A percentile compares a stretch with the other conserved stretches of the same genome.
Conservation (phyloP, 2,888 invertebrate genomes). For the Ceraclea dissimilis region DNA sequence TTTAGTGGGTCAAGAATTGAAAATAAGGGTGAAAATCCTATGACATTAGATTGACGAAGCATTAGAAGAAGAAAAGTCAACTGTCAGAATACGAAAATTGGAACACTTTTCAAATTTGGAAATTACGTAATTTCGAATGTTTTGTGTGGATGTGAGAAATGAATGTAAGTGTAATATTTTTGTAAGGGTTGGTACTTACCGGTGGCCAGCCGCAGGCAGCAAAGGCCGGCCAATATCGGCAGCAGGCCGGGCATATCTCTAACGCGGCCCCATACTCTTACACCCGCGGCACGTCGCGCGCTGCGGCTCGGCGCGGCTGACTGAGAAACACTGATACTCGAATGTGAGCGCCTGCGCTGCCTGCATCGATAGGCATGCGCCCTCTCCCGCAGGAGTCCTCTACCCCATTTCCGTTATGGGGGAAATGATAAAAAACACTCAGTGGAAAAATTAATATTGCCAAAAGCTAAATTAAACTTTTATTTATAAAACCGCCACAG, state of each 20-base stretch:
- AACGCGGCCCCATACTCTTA: constrained; percentile 50
- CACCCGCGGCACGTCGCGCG: constrained; percentile 27
- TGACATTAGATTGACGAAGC: too few relatives aligned
- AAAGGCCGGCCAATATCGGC: constrained; percentile 50
- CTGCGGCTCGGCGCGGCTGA: constrained; percentile 25
- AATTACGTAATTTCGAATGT: too few relatives aligned
- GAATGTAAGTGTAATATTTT: background rate
- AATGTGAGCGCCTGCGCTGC: background rate
- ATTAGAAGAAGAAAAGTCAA: too few relatives aligned
- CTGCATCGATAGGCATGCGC: constrained; percentile 2
- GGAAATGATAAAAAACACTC: too few relatives aligned
- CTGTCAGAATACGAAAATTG: too few relatives aligned
- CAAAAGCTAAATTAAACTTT: too few relatives aligned
- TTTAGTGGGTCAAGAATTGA: background rate
- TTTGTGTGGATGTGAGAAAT: too few relatives aligned
- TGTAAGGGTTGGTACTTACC: constrained; percentile 31
- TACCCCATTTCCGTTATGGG: constrained; percentile 30
- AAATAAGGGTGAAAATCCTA: background rate
- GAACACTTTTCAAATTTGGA: too few relatives aligned
- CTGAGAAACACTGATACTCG: constrained; percentile 30
- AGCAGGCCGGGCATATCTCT: constrained; percentile 48
- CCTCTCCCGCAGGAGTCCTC: background rate
- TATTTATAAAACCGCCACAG: too few relatives aligned
- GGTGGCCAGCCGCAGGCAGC: constrained; percentile 48
- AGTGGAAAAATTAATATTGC: too few relatives aligned